A percentile compares a stretch with the other conserved stretches of the same genome.
Evolutionary conservation across 2,888 invertebrate species (phyloP).

Genomic region (Lithophane semibrunnea): DNA sequence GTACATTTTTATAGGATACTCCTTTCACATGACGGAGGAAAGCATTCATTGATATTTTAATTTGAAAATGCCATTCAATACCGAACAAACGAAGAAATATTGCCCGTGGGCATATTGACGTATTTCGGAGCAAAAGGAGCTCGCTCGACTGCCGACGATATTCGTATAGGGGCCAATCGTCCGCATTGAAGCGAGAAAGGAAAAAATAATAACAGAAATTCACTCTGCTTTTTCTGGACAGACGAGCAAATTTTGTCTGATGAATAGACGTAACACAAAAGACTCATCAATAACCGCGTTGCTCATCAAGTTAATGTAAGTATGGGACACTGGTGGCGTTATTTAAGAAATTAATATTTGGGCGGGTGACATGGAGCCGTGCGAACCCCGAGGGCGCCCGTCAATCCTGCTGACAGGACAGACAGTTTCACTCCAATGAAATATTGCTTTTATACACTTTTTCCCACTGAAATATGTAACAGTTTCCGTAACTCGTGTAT

Average conservation of each 20-base stretch:
- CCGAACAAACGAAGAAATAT: conserved; percentile 50
- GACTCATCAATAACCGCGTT: conserved; percentile 80
- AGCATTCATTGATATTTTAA: conserved; percentile 62
- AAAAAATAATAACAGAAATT: conserved; percentile 68
- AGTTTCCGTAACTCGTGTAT: conserved; percentile 54
- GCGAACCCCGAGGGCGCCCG: conserved; percentile 52
- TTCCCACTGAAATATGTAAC: conserved; percentile 54
- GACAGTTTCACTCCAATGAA: conserved; percentile 56
- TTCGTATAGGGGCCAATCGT: conserved; percentile 48
- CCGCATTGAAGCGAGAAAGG: conserved; percentile 47
- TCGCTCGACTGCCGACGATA: conserved; percentile 55
- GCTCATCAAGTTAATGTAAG: conserved; percentile 82
- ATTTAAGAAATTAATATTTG: conserved; percentile 85
- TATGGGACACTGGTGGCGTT: conserved; percentile 70
- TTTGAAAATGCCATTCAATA: conserved; percentile 58
- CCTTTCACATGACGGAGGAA: conserved; percentile 30
- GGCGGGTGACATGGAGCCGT: conserved; percentile 68
- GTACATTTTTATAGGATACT: conserved; percentile 37
- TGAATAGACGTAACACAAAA: conserved; percentile 73
- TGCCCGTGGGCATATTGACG: conserved; percentile 34
- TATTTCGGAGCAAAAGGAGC: conserved; percentile 56
- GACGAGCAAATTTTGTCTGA: conserved; percentile 71
- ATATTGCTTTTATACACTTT: conserved; percentile 62
- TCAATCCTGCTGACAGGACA: conserved; percentile 64
- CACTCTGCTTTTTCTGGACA: conserved; percentile 66